Percentiles rank a stretch among this genome's conserved stretches.
Conservation (phyloP, 2,888 invertebrate genomes). For the Altica lythri region DNA sequence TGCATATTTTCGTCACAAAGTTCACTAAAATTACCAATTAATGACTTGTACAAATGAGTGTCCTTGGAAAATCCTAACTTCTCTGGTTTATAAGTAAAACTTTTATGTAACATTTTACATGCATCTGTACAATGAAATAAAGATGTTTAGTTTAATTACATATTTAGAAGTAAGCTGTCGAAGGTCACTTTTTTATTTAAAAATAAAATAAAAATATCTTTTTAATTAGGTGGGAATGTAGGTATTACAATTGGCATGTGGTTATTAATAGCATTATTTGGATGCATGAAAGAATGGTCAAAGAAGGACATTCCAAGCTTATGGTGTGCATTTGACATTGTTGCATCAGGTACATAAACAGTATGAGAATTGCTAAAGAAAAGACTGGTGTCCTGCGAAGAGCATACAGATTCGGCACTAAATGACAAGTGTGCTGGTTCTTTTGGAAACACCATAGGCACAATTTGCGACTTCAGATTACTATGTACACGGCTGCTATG, state of each 20-base stretch:
- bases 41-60: too few relatives aligned
- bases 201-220: too few relatives aligned
- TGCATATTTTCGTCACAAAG: too few relatives aligned
- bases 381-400: slow-evolving; percentile 48
- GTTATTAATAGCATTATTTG: slow-evolving; percentile 52
- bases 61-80: too few relatives aligned
- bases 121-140: slow-evolving; percentile 6
- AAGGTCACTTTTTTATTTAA: slow-evolving; percentile 25
- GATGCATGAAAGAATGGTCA: slow-evolving; percentile 56
- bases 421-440: slow-evolving; percentile 49
- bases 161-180: slow-evolving; percentile 14
- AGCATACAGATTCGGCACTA: slow-evolving; percentile 46
- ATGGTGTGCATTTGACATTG: slow-evolving; percentile 53
- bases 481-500: slow-evolving; percentile 58
- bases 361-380: slow-evolving; percentile 49
- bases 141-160: neutral
- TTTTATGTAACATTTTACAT: slow-evolving; percentile 13
- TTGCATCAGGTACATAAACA: slow-evolving; percentile 54
- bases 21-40: too few relatives aligned
- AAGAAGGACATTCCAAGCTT: slow-evolving; percentile 57
- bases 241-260: slow-evolving; percentile 58
- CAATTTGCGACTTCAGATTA: slow-evolving; percentile 39
- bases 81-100: too few relatives aligned
- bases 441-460: slow-evolving; percentile 50
- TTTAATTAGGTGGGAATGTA: slow-evolving; percentile 55